phyloP scores from a whole-genome alignment of 2,113 vertebrate species.

The Cynocephalus volans region DNA sequence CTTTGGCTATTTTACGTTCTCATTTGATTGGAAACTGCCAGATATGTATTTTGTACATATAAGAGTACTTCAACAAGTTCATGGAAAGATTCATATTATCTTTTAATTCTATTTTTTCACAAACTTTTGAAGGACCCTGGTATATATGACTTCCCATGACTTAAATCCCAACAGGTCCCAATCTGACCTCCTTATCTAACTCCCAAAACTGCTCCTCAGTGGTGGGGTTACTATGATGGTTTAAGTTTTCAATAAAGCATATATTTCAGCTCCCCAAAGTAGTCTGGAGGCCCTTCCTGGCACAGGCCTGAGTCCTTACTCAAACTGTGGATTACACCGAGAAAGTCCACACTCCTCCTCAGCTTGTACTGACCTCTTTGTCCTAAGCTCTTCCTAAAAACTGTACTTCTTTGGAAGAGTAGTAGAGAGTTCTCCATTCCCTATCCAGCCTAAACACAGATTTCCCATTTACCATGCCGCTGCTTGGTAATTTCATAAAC shows the following conservation, averaged over 20 bases:
- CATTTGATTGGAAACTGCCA: not conserved
- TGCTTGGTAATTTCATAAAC: not conserved
- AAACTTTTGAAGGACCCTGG: too few species aligned
- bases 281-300: not conserved
- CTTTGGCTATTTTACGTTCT: not conserved
- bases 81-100: too few species aligned
- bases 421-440: not conserved
- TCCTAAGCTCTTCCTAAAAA: not conserved
- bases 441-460: not conserved
- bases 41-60: too few species aligned
- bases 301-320: not conserved
- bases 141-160: not conserved
- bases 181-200: not conserved
- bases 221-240: not conserved
- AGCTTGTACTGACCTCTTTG: too few species aligned
- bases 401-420: not conserved
- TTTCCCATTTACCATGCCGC: not conserved
- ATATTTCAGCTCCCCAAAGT: not conserved
- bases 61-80: too few species aligned
- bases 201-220: not conserved
- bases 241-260: not conserved
- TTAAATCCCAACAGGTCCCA: not conserved
- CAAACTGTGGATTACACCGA: not conserved
- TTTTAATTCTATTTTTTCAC: too few species aligned
- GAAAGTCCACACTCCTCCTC: not conserved